Base-by-base conservation (phyloP, 2,888 invertebrate species). In the Bombyx huttoni region DNA sequence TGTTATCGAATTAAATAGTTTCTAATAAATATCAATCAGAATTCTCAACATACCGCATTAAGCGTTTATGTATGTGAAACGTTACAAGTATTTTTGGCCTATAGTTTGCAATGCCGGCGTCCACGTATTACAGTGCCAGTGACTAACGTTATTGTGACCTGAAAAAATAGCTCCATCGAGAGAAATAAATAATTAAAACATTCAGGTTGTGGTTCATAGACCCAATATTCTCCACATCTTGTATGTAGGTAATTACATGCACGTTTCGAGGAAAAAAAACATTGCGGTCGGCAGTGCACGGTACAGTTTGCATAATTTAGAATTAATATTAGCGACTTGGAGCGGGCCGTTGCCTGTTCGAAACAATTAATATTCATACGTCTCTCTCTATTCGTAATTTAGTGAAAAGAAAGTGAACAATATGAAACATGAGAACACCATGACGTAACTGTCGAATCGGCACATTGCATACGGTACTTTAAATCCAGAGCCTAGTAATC, bases 281-380 rank as follows among this genome's bases (percentile, higher is more conserved):
- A 12, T 40, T 0, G 8, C 40, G 40, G 40, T 1, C 40, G 40
- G 40, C 40, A 52, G 12, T 40, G 12, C 40, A 3, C 40, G 9
- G 40, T 40, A 40, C 8, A 40, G 40, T 40, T 40, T 40, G 40
- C 40, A 40, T 40, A 40, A 40, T 40, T 40, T 40, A 40, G 12
- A 40, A 40, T 40, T 40, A 40, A 40, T 40, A 40, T 40, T 40
- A 40, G 8, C 40, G 40, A 40, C 40, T 24, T 52, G 49, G 3
- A 12, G 12, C 40, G 40, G 7, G 7, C 40, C 49, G 48, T 48
- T 57, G 40, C 8, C 12, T 40, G 40, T 7, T 40, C 12, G 40
- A 40, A 40, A 40, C 59, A 54, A 68, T 64, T 67, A 60, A 55
- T 68, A 69, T 70, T 68, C 69, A 56, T 60, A 55, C 54, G 58